Base-by-base conservation (phyloP, 2,113 vertebrate species). In the Edolisoma coerulescens region DNA sequence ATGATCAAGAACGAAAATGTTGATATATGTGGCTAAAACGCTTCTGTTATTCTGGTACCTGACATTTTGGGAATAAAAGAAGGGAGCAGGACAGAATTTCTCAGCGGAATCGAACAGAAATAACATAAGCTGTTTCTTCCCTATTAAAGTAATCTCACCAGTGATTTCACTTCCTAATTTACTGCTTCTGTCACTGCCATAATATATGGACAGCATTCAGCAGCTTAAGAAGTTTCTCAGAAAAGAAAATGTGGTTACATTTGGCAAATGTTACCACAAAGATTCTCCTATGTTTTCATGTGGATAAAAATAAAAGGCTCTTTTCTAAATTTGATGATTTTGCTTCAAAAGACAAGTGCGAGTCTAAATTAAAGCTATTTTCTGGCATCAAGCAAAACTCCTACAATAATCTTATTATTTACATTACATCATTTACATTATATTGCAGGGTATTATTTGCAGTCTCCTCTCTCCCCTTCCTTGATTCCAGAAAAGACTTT, bases 221-320 rank as follows among this genome's bases (percentile, higher is more conserved):
- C 71, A 94, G 9, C 50, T 85, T 41, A 79, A 79, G 2, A 4
- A 32, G 79, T 71, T 92, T 91, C 64, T 79, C 71, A 70, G 75
- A 71, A 79, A 84, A 88, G 44, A 96, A 95, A 96, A 93, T 24
- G 10, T 56, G n/a, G n/a, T n/a, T n/a, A n/a, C n/a, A n/a, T 92
- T 90, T 50, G 57, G 75, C 71, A 88, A 94, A 82, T 4, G 22
- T 16, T 91, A 65, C 53, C 52, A 37, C 59, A 85, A 90, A 87
- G 45, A 75, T 85, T 90, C 26, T 61, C 10, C 6, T 75, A 30
- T 70, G 44, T 84, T 96, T 96, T 94, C 71, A 89, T 54, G 78
- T 41, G 69, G 76, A 35, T 81, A 84, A 90, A 71, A 92, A 93
- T 81, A 89, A 82, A 93, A 83, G 49, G 47, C 20, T 96, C 15